A percentile compares a stretch with the other conserved stretches of the same genome.
These are phyloP conservation scores for Cybosia mesomella DNA, from an alignment of 2,888 invertebrate genomes.

Conservation along the genomic window DNA sequence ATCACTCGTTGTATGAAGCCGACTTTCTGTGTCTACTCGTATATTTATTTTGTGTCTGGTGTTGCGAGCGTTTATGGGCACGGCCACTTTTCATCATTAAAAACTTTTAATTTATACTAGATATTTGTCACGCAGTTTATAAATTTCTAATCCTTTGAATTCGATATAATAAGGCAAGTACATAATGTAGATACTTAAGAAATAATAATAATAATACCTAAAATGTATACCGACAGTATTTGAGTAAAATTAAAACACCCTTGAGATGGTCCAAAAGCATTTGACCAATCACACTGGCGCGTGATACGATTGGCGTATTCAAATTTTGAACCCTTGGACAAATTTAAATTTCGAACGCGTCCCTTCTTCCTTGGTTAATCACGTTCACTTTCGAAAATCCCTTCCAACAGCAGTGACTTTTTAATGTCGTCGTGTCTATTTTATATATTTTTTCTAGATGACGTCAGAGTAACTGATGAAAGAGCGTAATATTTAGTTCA, in stretches of 20 bases:
- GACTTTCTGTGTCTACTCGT: neutral
- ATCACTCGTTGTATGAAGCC: neutral
- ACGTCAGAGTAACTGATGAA: conserved; percentile 62
- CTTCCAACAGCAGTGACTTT: conserved; percentile 52
- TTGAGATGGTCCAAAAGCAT: conserved; percentile 37
- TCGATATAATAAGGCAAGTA: neutral
- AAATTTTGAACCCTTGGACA: conserved; percentile 68
- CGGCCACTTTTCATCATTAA: neutral
- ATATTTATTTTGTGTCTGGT: neutral
- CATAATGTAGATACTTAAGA: neutral
- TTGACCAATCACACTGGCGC: conserved; percentile 65
- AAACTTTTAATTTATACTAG: neutral
- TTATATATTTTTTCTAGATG: conserved; percentile 38
- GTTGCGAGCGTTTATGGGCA: neutral
- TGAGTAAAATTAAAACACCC: conserved; percentile 50
- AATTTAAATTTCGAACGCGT: conserved; percentile 61
- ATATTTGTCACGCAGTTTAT: neutral
- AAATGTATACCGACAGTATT: conserved; percentile 20
- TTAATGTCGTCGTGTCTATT: conserved; percentile 26
- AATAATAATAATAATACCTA: conserved; percentile 12
- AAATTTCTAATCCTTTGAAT: neutral
- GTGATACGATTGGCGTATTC: conserved; percentile 70
- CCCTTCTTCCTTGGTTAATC: conserved; percentile 45
- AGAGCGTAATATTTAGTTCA: conserved; percentile 73
- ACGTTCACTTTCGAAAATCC: conserved; percentile 57